Evolutionary conservation across 2,888 invertebrate species (phyloP), one percentile per base, ranked within the genome.

Genomic region (Lumbricus terrestris): DNA sequence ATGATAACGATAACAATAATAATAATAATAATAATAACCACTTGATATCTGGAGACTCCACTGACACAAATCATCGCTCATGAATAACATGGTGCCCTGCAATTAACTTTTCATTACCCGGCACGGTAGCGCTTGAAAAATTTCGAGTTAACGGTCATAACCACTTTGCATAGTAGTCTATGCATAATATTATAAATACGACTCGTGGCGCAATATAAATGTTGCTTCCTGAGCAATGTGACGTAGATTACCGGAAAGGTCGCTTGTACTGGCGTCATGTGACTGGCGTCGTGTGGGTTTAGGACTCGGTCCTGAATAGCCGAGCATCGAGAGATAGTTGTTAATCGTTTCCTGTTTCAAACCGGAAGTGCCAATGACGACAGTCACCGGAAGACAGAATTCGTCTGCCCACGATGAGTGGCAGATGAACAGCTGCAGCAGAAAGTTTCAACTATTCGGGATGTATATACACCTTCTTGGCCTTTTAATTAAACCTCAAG

Each of bases 381-480:
- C 85, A 4, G 90, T 38, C 35, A 90, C 85, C 85, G 37, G 85
- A 38, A 85, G 40, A 38, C 42, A 42, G 85, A 83, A 83, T 37
- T 90, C 90, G 40, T 38, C 83, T 6, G 82, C 82, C 85, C 82
- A 90, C 18, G 90, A 16, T 6, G 90, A 90, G 40, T 85, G 42
- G 33, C 82, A 83, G n/a, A 90, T 54, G 37, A 90, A 33, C 40
- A 90, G 35, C 90, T 88, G 90, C 88, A 89, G 42, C 54, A 54
- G 42, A 69, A 29, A n/a, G n/a, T n/a, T 5, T 29, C 29, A 69
- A 8, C 8, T 16, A 69, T 5, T 40, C 11, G 11, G 4, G 23
- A 11, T n/a, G 11, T 8, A 16, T 3, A 3, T 69, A 3, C 8
- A 69, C 29, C 47, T 47, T 2, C 20, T n/a, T n/a, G 29, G 16